Evolutionary conservation across 2,797 vertebrate genomes (phyloP).

Genomic region (Oophaga sylvatica): DNA sequence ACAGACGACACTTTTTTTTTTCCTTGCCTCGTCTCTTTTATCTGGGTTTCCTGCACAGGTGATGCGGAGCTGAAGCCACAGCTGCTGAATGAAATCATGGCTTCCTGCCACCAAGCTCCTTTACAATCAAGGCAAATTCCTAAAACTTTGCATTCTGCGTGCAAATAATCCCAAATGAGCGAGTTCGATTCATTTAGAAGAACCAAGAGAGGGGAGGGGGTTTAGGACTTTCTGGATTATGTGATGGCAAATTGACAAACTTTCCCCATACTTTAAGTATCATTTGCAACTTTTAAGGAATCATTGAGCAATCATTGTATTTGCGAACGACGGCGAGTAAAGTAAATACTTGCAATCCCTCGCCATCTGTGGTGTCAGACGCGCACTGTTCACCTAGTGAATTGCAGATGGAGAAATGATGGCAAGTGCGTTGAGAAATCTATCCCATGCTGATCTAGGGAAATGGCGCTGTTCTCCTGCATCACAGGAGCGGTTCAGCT

Average conservation of each 20-base stretch:
- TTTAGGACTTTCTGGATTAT: background rate
- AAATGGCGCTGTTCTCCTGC: background rate
- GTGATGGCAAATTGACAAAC: background rate
- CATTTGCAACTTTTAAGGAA: background rate
- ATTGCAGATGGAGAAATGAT: background rate
- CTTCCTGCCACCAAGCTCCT: conserved; percentile 3
- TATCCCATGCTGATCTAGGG: background rate
- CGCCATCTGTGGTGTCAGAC: conserved; percentile 2
- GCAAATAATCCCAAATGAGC: conserved; percentile 27
- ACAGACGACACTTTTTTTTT: background rate
- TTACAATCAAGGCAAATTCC: conserved; percentile 32
- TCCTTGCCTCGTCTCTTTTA: background rate
- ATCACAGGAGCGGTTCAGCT: no score
- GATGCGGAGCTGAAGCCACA: background rate
- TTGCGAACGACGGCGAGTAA: background rate
- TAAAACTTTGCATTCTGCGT: conserved; percentile 7
- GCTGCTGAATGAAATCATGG: conserved; percentile 31
- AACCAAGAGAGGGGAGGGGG: no score
- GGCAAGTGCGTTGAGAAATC: background rate
- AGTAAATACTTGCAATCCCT: background rate
- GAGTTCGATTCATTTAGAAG: conserved; percentile 2
- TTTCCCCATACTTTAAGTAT: background rate
- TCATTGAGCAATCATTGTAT: background rate
- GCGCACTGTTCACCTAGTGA: background rate
- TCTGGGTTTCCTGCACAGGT: conserved; percentile 40